These are phyloP conservation scores for Ciconia stormi DNA, from an alignment of 2,113 vertebrate species.

Conservation along the genomic window DNA sequence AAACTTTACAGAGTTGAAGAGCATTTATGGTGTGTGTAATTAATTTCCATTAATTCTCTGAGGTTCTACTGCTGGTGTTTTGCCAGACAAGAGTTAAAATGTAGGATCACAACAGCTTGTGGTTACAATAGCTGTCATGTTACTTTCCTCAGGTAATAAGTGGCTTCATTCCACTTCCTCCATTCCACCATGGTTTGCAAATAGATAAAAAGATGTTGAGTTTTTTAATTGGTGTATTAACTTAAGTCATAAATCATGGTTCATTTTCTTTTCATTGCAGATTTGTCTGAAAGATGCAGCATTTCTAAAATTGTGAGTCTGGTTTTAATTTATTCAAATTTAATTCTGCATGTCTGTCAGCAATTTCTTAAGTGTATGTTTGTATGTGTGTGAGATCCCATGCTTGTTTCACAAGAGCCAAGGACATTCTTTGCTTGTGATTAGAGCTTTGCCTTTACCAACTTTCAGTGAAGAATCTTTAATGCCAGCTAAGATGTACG, in stretches of 20 bases:
- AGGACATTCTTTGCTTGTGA: not conserved
- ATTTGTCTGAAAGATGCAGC: conserved; percentile 87
- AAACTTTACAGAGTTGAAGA: not conserved
- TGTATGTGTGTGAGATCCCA: not conserved
- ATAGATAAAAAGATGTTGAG: not conserved
- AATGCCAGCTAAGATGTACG: not conserved
- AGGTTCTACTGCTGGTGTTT: not conserved
- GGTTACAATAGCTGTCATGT: not conserved
- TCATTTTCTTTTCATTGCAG: conserved; percentile 71
- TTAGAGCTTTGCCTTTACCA: not conserved
- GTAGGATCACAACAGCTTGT: not conserved
- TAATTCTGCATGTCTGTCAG: not conserved
- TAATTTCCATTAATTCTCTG: not conserved
- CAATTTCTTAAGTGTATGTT: not conserved
- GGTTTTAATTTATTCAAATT: not conserved
- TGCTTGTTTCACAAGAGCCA: not conserved
- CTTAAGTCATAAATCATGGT: not conserved
- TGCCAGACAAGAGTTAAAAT: not conserved
- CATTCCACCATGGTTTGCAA: not conserved
- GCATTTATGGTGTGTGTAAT: not conserved
- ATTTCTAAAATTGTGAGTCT: conserved; percentile 84
- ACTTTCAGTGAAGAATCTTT: not conserved
- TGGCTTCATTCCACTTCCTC: not conserved
- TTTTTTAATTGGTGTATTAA: not conserved
- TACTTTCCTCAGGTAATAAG: not conserved